Percentiles rank a stretch among this genome's conserved stretches.
Evolutionary conservation across 2,888 invertebrate species (phyloP).

Genomic region (Chrysolina haemoptera): DNA sequence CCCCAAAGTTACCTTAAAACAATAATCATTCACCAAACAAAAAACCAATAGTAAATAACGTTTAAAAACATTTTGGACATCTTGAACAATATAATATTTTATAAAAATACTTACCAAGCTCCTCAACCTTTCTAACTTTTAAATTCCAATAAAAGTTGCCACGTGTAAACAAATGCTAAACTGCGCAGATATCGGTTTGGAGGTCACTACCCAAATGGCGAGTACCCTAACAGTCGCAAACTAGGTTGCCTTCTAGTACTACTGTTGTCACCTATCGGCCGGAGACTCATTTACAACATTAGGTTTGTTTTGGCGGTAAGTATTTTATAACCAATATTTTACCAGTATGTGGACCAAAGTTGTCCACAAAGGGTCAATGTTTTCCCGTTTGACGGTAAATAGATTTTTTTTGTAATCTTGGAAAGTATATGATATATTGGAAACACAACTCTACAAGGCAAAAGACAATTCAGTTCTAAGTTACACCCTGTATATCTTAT

Average conservation of each 20-base stretch:
- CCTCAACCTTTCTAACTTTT: neutral
- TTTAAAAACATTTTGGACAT: neutral
- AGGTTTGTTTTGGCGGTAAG: slow-evolving; percentile 5
- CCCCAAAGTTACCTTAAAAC: slow-evolving; percentile 9
- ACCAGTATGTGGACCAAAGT: slow-evolving; percentile 13
- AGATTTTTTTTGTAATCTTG: no score
- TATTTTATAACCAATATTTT: slow-evolving; percentile 10
- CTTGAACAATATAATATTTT: neutral
- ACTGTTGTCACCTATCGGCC: slow-evolving; percentile 7
- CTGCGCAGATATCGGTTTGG: no score
- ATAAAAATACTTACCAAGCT: slow-evolving; percentile 3
- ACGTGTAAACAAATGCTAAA: no score
- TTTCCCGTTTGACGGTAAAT: slow-evolving; percentile 23
- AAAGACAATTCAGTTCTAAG: no score
- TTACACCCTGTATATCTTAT: no score
- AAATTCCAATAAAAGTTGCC: no score
- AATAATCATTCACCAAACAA: slow-evolving; percentile 4
- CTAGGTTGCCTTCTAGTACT: neutral
- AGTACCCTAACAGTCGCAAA: slow-evolving; percentile 4
- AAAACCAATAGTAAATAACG: slow-evolving; percentile 4
- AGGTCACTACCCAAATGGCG: slow-evolving; percentile 2
- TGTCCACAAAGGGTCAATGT: slow-evolving; percentile 26
- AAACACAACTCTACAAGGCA: no score
- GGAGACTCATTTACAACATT: slow-evolving; percentile 12
- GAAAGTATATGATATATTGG: no score